Base-by-base conservation (phyloP, 2,113 vertebrate species). In the Jaculus jaculus region DNA sequence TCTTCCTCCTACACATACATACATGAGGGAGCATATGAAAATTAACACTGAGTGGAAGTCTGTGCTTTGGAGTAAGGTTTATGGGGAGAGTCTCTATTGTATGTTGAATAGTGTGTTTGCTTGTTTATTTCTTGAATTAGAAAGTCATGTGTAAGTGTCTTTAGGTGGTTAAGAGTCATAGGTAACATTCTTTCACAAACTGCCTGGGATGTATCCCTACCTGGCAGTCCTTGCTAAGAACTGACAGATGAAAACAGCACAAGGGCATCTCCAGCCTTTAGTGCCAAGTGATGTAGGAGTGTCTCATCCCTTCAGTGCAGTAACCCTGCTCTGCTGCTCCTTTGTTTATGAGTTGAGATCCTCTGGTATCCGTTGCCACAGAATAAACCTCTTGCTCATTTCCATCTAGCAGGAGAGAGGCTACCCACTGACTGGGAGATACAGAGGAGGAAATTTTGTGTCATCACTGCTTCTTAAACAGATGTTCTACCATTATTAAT, bases 41-140 rank as follows among this genome's bases (percentile, higher is more conserved):
- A 87, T 84, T 26, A 84, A 47, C 28, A 72, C 34, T 5, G 1
- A 72, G 18, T 30, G 20, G 11, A 51, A 80, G 13, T 68, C 32
- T 39, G 5, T 24, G 34, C 18, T 47, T 42, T 17, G 61, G 6
- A 20, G 34, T 42, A 87, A 8, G 3, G 15, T 28, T 66, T 79
- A 32, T 24, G 5, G 34, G 12, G 54, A 34, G 20, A 15, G 23
- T 54, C 32, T 83, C 88, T 79, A 37, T 28, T 79, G 24, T 8
- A 74, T 11, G 7, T 3, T 42, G 28, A 66, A 8, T 79, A 18
- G 65, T 72, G 23, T 80, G 26, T 32, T 81, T 65, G 3, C 54
- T 37, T 20, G 60, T 37, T 89, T 89, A 78, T 88, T 74, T 72
- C 66, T 68, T 39, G 72, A 85, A 88, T 89, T 54, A 77, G 54